These are phyloP conservation scores for Engraulis encrasicolus DNA, from an alignment of 2,113 vertebrate genomes.

Conservation along the genomic window DNA sequence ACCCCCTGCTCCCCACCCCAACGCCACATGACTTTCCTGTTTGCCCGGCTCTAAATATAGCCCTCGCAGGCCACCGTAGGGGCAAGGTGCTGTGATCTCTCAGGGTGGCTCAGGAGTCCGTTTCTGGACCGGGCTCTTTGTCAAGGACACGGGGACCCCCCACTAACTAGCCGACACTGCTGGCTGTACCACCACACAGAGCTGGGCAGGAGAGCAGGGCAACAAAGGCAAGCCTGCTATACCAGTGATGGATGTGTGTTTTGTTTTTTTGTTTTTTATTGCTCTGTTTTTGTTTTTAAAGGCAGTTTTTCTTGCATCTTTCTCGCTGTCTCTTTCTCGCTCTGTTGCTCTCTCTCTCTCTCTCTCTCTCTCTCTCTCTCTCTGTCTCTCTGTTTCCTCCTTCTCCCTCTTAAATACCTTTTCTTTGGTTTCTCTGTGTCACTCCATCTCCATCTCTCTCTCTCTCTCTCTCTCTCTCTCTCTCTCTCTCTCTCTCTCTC, in stretches of 20 bases:
- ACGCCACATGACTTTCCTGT: neutral
- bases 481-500: neutral
- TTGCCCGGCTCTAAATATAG: neutral
- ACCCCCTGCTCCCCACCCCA: neutral
- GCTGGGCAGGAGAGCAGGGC: neutral
- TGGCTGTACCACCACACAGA: too few relatives aligned
- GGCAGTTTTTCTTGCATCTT: too few relatives aligned
- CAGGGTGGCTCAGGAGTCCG: neutral
- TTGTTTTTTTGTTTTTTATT: constrained; percentile 28
- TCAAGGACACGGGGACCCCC: constrained; percentile 12
- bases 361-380: neutral
- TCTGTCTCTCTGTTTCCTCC: neutral
- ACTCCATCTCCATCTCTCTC: neutral
- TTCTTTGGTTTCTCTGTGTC: too few relatives aligned
- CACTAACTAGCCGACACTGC: neutral
- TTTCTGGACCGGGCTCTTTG: neutral
- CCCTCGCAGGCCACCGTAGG: constrained; percentile 10
- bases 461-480: neutral
- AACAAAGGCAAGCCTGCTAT: neutral
- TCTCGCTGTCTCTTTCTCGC: too few relatives aligned
- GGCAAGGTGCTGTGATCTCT: neutral
- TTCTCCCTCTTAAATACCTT: too few relatives aligned
- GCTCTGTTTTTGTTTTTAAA: neutral
- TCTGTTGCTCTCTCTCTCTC: neutral
- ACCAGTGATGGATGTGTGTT: neutral